These are phyloP conservation scores for Ashinkailepas kermadecensis DNA, from an alignment of 2,888 invertebrate species.

Conservation along the genomic window DNA sequence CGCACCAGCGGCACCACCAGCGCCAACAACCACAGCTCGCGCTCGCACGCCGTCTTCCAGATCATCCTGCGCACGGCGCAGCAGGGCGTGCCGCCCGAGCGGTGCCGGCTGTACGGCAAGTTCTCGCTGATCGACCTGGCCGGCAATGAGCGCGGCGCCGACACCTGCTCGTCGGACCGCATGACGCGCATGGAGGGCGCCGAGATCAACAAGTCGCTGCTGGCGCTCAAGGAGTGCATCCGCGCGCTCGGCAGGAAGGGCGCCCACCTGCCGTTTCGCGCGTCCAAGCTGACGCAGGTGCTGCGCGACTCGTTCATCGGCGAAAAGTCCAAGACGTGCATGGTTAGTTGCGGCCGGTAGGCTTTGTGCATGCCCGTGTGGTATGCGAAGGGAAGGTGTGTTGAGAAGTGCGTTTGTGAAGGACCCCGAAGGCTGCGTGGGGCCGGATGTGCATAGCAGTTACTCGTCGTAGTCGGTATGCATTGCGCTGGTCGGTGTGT, in stretches of 20 bases:
- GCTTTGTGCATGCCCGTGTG: no score
- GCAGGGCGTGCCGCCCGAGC: slow-evolving; percentile 54
- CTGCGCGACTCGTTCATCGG: slow-evolving; percentile 96
- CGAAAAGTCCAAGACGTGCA: slow-evolving; percentile 95
- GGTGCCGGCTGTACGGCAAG: slow-evolving; percentile 87
- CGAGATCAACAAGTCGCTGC: slow-evolving; percentile 91
- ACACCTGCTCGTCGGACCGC: slow-evolving; percentile 93
- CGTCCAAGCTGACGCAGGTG: slow-evolving; percentile 93
- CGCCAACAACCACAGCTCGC: slow-evolving; percentile 94
- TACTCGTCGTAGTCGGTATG: no score
- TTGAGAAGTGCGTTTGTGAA: no score
- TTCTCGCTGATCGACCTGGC: slow-evolving; percentile 97
- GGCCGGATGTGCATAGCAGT: no score
- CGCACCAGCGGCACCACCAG: slow-evolving; percentile 95
- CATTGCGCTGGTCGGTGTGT: no score
- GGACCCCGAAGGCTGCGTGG: no score
- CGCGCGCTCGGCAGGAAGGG: slow-evolving; percentile 90
- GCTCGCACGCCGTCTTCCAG: slow-evolving; percentile 99
- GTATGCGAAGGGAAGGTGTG: no score
- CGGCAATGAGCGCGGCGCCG: slow-evolving; percentile 97
- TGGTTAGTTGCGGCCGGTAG: slow-evolving; percentile 50
- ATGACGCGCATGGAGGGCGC: slow-evolving; percentile 78
- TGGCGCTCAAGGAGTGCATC: slow-evolving; percentile 96
- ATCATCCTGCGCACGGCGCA: slow-evolving; percentile 59
- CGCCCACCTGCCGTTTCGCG: slow-evolving; percentile 93